Conservation (phyloP, 2,797 vertebrate genomes). For the Amblyraja radiata region DNA sequence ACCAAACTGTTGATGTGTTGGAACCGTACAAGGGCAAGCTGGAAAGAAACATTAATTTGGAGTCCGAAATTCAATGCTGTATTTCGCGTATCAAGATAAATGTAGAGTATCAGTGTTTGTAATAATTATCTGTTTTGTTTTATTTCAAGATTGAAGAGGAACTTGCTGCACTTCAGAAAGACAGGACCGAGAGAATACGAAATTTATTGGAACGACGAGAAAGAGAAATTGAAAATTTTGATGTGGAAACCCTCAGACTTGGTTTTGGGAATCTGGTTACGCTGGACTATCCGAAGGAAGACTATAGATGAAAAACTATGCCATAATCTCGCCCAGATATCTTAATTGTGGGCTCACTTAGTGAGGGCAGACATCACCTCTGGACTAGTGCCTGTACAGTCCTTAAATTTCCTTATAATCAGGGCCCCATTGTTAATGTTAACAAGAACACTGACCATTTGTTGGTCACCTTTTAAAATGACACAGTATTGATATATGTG, state of each 20-base stretch:
- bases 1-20: background rate
- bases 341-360: conserved; percentile 59
- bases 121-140: background rate
- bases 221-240: conserved; percentile 86
- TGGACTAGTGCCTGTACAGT: conserved; percentile 74
- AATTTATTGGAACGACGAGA: conserved; percentile 89
- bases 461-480: conserved; percentile 72
- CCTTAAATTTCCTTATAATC: conserved; percentile 57
- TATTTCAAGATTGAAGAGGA: conserved; percentile 85
- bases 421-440: conserved; percentile 69
- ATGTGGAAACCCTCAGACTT: conserved; percentile 92
- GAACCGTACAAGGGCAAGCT: background rate
- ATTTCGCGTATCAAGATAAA: background rate
- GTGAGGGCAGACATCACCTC: conserved; percentile 66
- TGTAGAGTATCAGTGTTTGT: background rate
- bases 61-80: background rate
- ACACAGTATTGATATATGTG: conserved; percentile 78
- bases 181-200: conserved; percentile 92
- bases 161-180: conserved; percentile 93
- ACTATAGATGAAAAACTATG: conserved; percentile 92
- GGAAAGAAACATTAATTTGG: background rate
- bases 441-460: conserved; percentile 72
- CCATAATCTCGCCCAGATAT: conserved; percentile 60
- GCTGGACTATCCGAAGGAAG: conserved; percentile 93
- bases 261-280: conserved; percentile 87